phyloP scores from a whole-genome alignment of 2,797 vertebrate species.

The Sebastes kiyomatsui region DNA sequence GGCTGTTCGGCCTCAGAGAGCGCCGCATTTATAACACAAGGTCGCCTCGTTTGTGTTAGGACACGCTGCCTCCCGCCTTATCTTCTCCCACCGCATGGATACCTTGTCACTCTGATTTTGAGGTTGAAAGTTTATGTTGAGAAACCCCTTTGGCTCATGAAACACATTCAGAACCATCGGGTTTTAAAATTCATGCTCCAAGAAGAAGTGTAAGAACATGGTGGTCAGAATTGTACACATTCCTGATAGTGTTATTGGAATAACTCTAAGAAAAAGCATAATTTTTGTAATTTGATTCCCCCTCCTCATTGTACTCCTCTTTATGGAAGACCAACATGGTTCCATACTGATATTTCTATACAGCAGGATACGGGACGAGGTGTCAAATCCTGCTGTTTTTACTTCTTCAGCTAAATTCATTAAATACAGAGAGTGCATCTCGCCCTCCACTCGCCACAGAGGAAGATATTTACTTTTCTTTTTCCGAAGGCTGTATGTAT shows the following conservation, averaged over 20 bases:
- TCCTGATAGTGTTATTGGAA: too few species aligned
- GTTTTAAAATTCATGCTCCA: too few species aligned
- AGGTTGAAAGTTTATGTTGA: conserved; percentile 24
- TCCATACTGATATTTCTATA: conserved; percentile 36
- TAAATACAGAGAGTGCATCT: conserved; percentile 25
- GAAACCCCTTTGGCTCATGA: background rate
- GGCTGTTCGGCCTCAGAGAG: background rate
- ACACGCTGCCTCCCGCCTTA: conserved; percentile 3
- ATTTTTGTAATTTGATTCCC: background rate
- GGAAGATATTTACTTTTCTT: background rate
- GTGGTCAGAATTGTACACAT: too few species aligned
- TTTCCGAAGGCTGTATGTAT: background rate
- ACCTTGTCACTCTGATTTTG: conserved; percentile 44
- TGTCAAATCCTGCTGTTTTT: background rate
- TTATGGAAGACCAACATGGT: conserved; percentile 26
- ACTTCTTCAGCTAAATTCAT: conserved; percentile 47
- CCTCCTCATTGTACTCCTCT: conserved; percentile 38
- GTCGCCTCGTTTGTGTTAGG: background rate
- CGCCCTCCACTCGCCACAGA: conserved; percentile 1
- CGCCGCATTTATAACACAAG: background rate
- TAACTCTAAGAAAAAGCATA: too few species aligned
- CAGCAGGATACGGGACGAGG: background rate
- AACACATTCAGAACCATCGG: background rate
- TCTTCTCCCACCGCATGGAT: conserved; percentile 37
- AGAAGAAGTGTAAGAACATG: too few species aligned